Evolutionary conservation across 2,888 invertebrate genomes (phyloP).

Genomic region (Didymodactylos carnosus): DNA sequence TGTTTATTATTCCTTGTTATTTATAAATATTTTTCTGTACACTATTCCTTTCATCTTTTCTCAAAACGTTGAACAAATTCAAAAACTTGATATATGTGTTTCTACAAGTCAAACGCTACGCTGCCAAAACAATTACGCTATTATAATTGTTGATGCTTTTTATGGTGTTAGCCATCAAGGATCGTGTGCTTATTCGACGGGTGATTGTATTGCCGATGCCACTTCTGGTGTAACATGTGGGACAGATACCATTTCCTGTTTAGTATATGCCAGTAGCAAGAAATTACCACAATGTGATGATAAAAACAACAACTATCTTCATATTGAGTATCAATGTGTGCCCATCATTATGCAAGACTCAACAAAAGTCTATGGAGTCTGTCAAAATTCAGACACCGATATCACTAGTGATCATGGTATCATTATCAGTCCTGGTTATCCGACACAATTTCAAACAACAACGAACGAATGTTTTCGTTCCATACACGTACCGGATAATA

Average conservation of each 20-base stretch:
- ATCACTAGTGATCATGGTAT: neutral
- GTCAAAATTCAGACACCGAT: neutral
- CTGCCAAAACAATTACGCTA: neutral
- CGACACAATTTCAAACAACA: neutral
- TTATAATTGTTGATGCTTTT: neutral
- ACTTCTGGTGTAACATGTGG: neutral
- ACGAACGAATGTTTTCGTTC: neutral
- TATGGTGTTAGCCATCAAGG: neutral
- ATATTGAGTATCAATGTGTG: neutral
- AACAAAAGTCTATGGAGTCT: neutral
- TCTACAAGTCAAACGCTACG: neutral
- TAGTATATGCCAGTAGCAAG: neutral
- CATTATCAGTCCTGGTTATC: neutral
- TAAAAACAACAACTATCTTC: neutral
- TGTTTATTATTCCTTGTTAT: too few relatives aligned
- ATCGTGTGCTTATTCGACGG: neutral
- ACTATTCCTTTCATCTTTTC: neutral
- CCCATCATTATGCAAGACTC: neutral
- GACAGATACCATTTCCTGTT: neutral
- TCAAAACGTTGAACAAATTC: neutral
- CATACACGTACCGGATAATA: neutral
- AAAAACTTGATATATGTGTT: neutral
- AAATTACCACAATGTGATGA: neutral
- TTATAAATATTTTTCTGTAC: neutral
- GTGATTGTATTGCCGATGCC: neutral